Evolutionary conservation across 2,888 invertebrate species (phyloP).

Genomic region (Arge pagana): DNA sequence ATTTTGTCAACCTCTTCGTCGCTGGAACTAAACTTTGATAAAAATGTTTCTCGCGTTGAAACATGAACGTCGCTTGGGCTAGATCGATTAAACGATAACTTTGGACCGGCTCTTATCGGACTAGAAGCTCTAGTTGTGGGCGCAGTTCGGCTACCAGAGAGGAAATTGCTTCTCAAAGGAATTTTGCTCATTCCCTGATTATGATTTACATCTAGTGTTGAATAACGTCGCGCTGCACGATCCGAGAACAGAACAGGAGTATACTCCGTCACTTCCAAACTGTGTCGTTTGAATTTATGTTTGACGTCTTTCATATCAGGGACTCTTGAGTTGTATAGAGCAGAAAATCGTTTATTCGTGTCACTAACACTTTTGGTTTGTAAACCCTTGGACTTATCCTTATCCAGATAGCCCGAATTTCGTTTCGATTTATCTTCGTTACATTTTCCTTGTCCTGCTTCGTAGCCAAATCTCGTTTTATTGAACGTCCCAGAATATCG

Average conservation of each 20-base stretch:
- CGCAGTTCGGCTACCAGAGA: slow-evolving; percentile 51
- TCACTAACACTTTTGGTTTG: slow-evolving; percentile 41
- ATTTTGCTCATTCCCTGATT: slow-evolving; percentile 55
- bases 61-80: slow-evolving; percentile 26
- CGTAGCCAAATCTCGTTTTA: slow-evolving; percentile 29
- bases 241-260: slow-evolving; percentile 33
- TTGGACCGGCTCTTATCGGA: slow-evolving; percentile 43
- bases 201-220: slow-evolving; percentile 52
- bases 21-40: slow-evolving; percentile 48
- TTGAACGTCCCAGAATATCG: slow-evolving; percentile 34
- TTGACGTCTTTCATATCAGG: slow-evolving; percentile 45
- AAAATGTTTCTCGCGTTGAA: slow-evolving; percentile 34
- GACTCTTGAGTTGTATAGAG: slow-evolving; percentile 39
- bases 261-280: slow-evolving; percentile 47
- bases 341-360: slow-evolving; percentile 48
- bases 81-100: slow-evolving; percentile 38
- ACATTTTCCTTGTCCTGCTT: slow-evolving; percentile 25
- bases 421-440: slow-evolving; percentile 42
- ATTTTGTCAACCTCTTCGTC: slow-evolving; percentile 52
- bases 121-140: slow-evolving; percentile 54
- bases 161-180: slow-evolving; percentile 45
- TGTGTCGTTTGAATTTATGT: slow-evolving; percentile 48
- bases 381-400: slow-evolving; percentile 38
- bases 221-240: slow-evolving; percentile 36
- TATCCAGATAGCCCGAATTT: slow-evolving; percentile 40